Evolutionary conservation across 2,113 vertebrate species (phyloP), one percentile per base, ranked within the genome.

Genomic region (Periophthalmodon schlosseri): DNA sequence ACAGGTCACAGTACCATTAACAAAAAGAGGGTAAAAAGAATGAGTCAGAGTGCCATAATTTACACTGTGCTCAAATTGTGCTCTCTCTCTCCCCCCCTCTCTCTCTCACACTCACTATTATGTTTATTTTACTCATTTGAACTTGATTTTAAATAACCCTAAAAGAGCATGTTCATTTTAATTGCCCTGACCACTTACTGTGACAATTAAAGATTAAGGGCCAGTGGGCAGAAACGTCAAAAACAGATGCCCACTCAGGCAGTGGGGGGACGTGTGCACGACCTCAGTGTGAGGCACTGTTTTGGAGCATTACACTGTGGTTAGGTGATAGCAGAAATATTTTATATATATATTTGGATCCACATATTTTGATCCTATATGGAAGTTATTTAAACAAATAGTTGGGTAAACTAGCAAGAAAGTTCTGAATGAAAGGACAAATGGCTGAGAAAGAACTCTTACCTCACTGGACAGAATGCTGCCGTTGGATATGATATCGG

Each of bases 401-500:
- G 12, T 11, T 28, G 23, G 0, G 34, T 65, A 33, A 33, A 34
- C 5, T 16, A 33, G 7, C 6, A 33, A 7, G 28, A 16, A 7
- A 20, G 15, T 63, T 61, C 33, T 34, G 28, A 1, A 18, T 34
- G 14, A 7, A 63, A 16, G 4, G 15, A 16, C 60, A 63, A 34
- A 34, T n/a, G 10, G 11, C 13, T 28, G 24, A 4, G 57, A 28
- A n/a, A 21, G 9, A 39, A 21, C 44, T 76, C 95, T 96, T 95
- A 99, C 97, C 96, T 99, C 97, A 85, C 92, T 97, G 87, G 97
- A 98, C 78, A 99, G 87, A 74, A 99, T 97, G 76, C 96, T 97
- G 89, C 97, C 97, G 72, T 99, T 99, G 84, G 97, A 98, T 91
- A 99, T 96, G 91, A 99, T 97, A 90, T 99, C 97, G 21, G 97